These are phyloP conservation scores for Agrotis segetum DNA, from an alignment of 2,888 invertebrate species.

Conservation along the genomic window DNA sequence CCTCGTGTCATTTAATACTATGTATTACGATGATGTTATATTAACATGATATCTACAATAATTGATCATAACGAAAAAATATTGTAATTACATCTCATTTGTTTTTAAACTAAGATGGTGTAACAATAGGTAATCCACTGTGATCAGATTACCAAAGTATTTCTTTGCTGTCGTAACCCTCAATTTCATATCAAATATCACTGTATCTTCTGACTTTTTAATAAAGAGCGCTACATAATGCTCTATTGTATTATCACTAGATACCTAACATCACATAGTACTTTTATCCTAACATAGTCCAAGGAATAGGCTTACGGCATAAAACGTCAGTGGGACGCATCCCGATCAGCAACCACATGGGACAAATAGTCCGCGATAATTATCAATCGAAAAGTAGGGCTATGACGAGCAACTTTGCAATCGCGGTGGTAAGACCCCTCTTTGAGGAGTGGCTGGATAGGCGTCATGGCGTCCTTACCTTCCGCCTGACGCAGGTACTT, in stretches of 20 bases:
- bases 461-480: too few species aligned
- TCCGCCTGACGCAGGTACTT: too few species aligned
- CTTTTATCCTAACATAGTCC: too few species aligned
- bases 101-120: not conserved
- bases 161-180: constrained; percentile 9
- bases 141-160: not conserved
- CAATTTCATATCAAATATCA: not conserved
- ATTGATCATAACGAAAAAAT: constrained; percentile 14
- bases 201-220: too few species aligned
- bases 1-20: not conserved
- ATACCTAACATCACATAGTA: too few species aligned
- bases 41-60: not conserved
- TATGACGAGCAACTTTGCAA: not conserved
- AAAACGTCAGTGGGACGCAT: too few species aligned
- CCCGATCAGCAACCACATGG: too few species aligned
- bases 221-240: not conserved
- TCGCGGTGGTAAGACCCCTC: too few species aligned
- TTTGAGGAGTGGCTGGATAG: too few species aligned
- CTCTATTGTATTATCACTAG: not conserved
- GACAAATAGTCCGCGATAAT: not conserved
- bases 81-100: constrained; percentile 9
- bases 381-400: not conserved
- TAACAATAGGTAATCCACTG: not conserved
- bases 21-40: not conserved
- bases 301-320: too few species aligned